These are phyloP conservation scores for Notiomystis cincta DNA, from an alignment of 2,113 vertebrate species.

Conservation along the genomic window DNA sequence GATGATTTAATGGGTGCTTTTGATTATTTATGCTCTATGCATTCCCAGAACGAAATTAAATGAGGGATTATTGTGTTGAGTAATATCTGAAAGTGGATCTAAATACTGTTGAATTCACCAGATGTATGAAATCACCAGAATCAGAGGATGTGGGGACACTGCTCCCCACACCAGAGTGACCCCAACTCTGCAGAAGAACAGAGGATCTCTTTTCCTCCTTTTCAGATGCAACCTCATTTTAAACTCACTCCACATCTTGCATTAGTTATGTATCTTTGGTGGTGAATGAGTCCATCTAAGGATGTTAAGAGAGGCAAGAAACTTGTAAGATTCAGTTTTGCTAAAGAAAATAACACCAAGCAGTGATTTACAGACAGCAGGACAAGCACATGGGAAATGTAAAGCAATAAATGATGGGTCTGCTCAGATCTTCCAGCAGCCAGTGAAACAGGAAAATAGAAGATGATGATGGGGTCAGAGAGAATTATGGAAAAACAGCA, in stretches of 20 bases:
- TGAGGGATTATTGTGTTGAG: not conserved
- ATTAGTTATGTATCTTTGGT: not conserved
- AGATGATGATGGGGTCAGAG: not conserved
- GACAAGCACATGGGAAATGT: not conserved
- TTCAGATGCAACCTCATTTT: not conserved
- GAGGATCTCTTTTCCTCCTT: not conserved
- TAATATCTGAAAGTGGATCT: not conserved
- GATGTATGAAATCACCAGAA: not conserved
- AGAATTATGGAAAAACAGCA: not conserved
- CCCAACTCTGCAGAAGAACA: not conserved
- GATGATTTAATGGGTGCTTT: slow-evolving; percentile 26
- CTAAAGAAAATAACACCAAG: not conserved
- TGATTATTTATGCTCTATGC: not conserved
- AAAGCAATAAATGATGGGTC: not conserved
- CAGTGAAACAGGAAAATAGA: not conserved
- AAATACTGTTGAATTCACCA: not conserved
- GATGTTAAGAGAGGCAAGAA: not conserved
- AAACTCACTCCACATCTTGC: not conserved
- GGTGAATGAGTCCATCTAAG: not conserved
- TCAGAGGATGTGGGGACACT: not conserved
- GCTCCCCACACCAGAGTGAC: not conserved
- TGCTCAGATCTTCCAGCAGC: not conserved
- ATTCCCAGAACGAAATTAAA: not conserved
- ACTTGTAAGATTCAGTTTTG: not conserved
- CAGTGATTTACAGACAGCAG: not conserved